Conservation (phyloP, 1,140 invertebrate genomes). For the Chionoecetes opilio region DNA sequence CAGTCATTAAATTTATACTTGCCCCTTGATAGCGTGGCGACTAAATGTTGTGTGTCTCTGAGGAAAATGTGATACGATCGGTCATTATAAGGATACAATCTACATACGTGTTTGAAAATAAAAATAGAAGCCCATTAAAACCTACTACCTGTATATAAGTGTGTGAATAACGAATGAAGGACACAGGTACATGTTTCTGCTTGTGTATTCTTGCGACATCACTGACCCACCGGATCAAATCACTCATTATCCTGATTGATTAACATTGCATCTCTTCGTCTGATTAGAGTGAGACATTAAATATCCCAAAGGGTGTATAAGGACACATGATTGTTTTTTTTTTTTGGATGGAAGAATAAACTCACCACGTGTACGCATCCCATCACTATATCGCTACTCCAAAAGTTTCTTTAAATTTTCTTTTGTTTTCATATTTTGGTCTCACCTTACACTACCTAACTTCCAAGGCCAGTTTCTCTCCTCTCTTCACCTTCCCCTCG, state of each 20-base stretch:
- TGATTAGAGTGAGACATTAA: not conserved
- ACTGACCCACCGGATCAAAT: not conserved
- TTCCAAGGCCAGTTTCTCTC: too few species aligned
- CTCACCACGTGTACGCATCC: too few species aligned
- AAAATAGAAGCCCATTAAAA: constrained; percentile 21
- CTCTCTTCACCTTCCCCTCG: not conserved
- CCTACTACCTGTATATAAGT: constrained; percentile 43
- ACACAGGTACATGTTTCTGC: not conserved
- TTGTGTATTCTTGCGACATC: constrained; percentile 17
- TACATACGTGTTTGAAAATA: constrained; percentile 40
- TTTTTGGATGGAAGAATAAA: too few species aligned
- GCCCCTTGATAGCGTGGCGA: not conserved
- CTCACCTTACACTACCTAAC: too few species aligned
- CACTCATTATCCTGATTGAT: not conserved
- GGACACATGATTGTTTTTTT: not conserved
- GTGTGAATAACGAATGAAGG: not conserved
- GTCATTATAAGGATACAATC: constrained; percentile 55
- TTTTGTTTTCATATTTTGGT: too few species aligned
- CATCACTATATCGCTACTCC: too few species aligned
- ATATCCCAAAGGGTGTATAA: not conserved
- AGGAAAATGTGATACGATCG: constrained; percentile 44
- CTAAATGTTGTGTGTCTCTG: not conserved
- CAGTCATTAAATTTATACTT: not conserved
- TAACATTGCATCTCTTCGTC: not conserved
- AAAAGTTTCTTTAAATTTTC: too few species aligned